phyloP scores from a whole-genome alignment of 2,888 invertebrate species.

The Lithosia quadra region DNA sequence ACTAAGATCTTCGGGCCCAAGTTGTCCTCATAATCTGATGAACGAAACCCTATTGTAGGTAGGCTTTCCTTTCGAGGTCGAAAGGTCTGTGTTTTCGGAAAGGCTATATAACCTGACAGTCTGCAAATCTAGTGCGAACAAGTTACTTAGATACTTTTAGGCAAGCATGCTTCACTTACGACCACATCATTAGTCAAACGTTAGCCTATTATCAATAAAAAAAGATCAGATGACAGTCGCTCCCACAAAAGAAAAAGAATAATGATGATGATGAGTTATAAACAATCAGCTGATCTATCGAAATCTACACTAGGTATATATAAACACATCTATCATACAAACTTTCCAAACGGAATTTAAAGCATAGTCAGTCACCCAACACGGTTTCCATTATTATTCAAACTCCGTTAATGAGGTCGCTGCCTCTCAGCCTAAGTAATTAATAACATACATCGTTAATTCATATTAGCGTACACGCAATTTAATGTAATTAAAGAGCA shows the following conservation, averaged over 20 bases:
- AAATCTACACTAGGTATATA: conserved; percentile 5
- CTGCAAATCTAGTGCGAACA: no score
- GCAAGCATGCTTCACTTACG: no score
- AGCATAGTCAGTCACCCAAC: conserved; percentile 26
- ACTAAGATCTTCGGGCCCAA: no score
- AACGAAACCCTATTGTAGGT: rapidly evolving
- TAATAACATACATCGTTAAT: conserved; percentile 47
- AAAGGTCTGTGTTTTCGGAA: no score
- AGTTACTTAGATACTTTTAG: no score
- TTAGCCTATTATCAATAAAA: no score
- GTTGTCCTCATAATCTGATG: no score
- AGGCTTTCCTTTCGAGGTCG: not conserved
- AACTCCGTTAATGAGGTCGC: conserved; percentile 42
- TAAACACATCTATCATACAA: conserved; percentile 20
- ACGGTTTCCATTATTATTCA: conserved; percentile 32
- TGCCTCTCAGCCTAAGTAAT: conserved; percentile 41
- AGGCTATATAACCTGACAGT: no score
- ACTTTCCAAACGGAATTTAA: conserved; percentile 24
- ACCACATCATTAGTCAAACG: no score
- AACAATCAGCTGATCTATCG: no score
- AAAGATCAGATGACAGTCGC: no score
- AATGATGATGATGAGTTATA: no score
- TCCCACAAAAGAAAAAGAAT: not conserved
- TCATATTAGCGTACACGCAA: conserved; percentile 44
- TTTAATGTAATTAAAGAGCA: conserved; percentile 44